These are phyloP conservation scores for Whitmania pigra DNA, from an alignment of 1,140 invertebrate species.

Conservation along the genomic window DNA sequence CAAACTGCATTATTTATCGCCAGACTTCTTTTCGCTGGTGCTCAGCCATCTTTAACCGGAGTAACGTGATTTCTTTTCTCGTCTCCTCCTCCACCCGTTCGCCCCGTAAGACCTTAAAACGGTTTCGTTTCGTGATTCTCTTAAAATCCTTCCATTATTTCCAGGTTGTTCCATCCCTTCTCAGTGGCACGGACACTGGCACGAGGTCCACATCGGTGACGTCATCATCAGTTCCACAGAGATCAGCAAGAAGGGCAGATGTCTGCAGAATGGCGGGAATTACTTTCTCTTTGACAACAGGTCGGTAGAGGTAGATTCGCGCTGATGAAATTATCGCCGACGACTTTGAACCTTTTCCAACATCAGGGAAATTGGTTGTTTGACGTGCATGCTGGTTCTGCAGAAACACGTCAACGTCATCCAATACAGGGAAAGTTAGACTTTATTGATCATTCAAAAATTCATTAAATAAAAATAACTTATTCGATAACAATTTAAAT, in stretches of 20 bases:
- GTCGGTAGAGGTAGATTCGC: constrained; percentile 12
- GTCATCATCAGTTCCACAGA: constrained; percentile 12
- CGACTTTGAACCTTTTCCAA: constrained; percentile 5
- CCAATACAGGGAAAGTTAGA: constrained; percentile 25
- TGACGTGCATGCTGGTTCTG: constrained; percentile 22
- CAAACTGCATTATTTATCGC: too few species aligned
- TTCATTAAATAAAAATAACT: constrained; percentile 2
- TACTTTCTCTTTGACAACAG: constrained; percentile 23
- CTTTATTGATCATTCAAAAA: neutral
- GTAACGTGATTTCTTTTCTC: too few species aligned
- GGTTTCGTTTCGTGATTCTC: too few species aligned
- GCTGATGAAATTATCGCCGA: too few species aligned
- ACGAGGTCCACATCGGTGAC: constrained; percentile 19
- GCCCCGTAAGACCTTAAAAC: too few species aligned
- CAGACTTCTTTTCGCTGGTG: too few species aligned
- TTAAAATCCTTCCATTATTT: too few species aligned
- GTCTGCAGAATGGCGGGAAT: constrained; percentile 15
- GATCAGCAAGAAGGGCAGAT: constrained; percentile 22
- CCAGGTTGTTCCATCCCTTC: too few species aligned
- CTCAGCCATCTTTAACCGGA: too few species aligned
- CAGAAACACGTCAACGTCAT: constrained; percentile 21
- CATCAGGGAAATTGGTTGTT: constrained; percentile 23
- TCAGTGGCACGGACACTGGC: constrained; percentile 15
- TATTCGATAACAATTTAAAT: neutral
- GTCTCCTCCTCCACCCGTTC: too few species aligned